Percentiles rank a stretch among this genome's conserved stretches.
Conservation (phyloP, 2,888 invertebrate species). For the Cotesia congregata region DNA sequence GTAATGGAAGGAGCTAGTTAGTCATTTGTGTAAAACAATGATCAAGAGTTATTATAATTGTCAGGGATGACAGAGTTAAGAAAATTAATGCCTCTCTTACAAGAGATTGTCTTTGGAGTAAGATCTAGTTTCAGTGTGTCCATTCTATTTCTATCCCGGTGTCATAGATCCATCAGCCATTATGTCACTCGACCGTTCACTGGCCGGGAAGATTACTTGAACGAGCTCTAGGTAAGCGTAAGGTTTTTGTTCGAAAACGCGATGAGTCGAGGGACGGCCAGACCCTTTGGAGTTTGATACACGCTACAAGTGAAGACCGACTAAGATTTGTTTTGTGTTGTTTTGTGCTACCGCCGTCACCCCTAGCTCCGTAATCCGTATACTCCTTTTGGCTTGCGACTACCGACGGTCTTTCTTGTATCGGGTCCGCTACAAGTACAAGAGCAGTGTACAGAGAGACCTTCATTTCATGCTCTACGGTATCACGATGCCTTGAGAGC, state of each 20-base stretch:
- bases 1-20: not conserved
- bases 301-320: slow-evolving; percentile 10
- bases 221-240: slow-evolving; percentile 38
- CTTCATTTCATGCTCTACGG: slow-evolving; percentile 61
- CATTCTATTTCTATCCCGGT: too few relatives aligned
- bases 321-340: slow-evolving; percentile 6
- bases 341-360: not conserved
- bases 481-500: slow-evolving; percentile 48
- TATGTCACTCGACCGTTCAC: slow-evolving; percentile 47
- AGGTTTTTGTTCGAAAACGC: slow-evolving; percentile 33
- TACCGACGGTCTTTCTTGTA: slow-evolving; percentile 43
- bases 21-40: slow-evolving; percentile 23
- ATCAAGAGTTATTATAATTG: slow-evolving; percentile 32
- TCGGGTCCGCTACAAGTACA: slow-evolving; percentile 30
- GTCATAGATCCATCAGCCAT: slow-evolving; percentile 29
- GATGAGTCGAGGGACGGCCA: slow-evolving; percentile 17
- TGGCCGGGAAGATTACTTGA: slow-evolving; percentile 52
- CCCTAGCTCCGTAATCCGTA: not conserved
- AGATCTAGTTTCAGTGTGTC: slow-evolving; percentile 36
- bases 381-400: slow-evolving; percentile 19
- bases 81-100: slow-evolving; percentile 47
- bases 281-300: not conserved
- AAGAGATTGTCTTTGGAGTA: slow-evolving; percentile 27
- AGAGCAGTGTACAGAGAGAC: slow-evolving; percentile 47
- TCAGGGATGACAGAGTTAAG: slow-evolving; percentile 48